These are phyloP conservation scores for Suillia variegata DNA, from an alignment of 2,888 invertebrate species.

Conservation along the genomic window DNA sequence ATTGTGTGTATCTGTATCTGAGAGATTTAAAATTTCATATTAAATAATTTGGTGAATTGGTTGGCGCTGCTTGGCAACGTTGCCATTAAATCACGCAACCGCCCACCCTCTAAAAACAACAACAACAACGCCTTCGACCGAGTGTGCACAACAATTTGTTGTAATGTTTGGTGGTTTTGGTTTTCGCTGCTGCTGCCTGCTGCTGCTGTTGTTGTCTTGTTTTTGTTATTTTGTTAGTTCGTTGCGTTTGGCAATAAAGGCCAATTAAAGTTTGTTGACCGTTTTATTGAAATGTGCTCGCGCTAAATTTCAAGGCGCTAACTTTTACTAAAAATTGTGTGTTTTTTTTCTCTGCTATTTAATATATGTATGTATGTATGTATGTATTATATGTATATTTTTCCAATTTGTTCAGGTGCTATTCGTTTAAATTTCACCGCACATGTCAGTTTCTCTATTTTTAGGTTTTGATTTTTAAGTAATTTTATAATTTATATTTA, in stretches of 20 bases:
- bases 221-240: not conserved
- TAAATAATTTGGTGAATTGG: slow-evolving; percentile 48
- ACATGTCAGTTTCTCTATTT: too few species aligned
- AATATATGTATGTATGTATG: too few species aligned
- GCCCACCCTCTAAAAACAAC: too few species aligned
- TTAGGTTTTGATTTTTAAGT: too few species aligned
- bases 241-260: slow-evolving; percentile 23
- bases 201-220: slow-evolving; percentile 17
- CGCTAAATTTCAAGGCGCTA: slow-evolving; percentile 23
- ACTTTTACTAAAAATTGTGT: too few species aligned
- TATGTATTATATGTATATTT: too few species aligned
- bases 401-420: too few species aligned
- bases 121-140: too few species aligned
- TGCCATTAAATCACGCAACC: too few species aligned
- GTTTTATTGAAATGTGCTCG: slow-evolving; percentile 28
- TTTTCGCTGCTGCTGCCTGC: slow-evolving; percentile 13
- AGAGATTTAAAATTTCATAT: slow-evolving; percentile 50
- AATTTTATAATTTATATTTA: too few species aligned
- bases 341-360: too few species aligned
- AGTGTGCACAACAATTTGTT: slow-evolving; percentile 53
- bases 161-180: slow-evolving; percentile 24
- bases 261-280: slow-evolving; percentile 42
- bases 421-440: too few species aligned
- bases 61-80: slow-evolving; percentile 1
- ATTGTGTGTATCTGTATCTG: slow-evolving; percentile 39